Evolutionary conservation across 2,113 vertebrate species (phyloP).

Genomic region (Lagopus leucura): DNA sequence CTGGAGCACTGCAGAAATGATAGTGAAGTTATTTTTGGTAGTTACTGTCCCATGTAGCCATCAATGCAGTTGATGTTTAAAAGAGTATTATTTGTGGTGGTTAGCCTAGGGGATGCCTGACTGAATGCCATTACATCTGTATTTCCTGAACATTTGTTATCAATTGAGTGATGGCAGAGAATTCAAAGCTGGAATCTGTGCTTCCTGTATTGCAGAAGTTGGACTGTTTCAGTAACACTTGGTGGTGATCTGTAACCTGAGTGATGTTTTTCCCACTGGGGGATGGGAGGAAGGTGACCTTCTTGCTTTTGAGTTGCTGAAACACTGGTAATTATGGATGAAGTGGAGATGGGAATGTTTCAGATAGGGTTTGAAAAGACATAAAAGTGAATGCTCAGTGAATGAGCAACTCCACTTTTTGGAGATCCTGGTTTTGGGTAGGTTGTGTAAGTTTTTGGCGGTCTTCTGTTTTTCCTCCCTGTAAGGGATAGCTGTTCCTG

Average conservation of each 20-base stretch:
- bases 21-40: not conserved
- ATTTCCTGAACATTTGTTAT: not conserved
- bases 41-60: not conserved
- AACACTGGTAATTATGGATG: fast-evolving
- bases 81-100: not conserved
- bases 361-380: not conserved
- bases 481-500: not conserved
- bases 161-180: not conserved
- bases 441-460: not conserved
- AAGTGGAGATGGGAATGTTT: fast-evolving
- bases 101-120: not conserved
- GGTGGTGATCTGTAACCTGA: not conserved
- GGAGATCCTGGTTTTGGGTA: not conserved
- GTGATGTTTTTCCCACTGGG: not conserved
- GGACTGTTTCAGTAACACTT: not conserved
- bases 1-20: not conserved
- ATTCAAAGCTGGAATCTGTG: not conserved
- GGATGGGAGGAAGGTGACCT: not conserved
- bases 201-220: not conserved
- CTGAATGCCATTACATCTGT: not conserved
- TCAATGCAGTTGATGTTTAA: not conserved
- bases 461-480: not conserved
- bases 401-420: not conserved
- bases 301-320: not conserved
- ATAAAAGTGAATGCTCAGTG: not conserved